Evolutionary conservation across 1,140 invertebrate species (phyloP).

Genomic region (Lordiphosa clarofinis): DNA sequence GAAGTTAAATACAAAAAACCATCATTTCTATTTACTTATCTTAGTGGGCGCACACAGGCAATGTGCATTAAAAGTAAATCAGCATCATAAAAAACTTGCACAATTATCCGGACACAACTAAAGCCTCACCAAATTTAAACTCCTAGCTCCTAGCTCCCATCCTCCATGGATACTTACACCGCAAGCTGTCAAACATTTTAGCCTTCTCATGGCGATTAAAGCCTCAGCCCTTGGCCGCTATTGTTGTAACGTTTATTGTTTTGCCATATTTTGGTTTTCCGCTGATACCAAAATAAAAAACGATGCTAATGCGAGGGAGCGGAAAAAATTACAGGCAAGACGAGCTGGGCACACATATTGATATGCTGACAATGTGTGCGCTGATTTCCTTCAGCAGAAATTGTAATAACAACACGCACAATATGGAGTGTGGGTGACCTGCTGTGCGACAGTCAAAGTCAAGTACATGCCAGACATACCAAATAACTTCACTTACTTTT

Average conservation of each 20-base stretch:
- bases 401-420: conserved; percentile 40
- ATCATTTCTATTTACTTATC: no score
- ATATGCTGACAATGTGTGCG: conserved; percentile 72
- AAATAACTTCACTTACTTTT: conserved; percentile 71
- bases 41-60: not conserved
- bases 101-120: conserved; percentile 7
- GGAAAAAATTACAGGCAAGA: no score
- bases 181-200: conserved; percentile 46
- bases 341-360: conserved; percentile 30
- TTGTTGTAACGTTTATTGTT: conserved; percentile 58
- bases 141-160: not conserved
- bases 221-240: conserved; percentile 16
- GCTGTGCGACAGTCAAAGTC: conserved; percentile 14
- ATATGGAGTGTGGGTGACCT: conserved; percentile 1
- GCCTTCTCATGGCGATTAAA: conserved; percentile 38
- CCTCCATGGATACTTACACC: conserved; percentile 26
- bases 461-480: conserved; percentile 64
- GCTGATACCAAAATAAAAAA: conserved; percentile 26
- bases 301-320: conserved; percentile 17
- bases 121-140: conserved; percentile 1
- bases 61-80: conserved; percentile 21
- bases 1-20: no score
- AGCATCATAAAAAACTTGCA: conserved; percentile 8
- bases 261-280: conserved; percentile 40
- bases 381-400: conserved; percentile 49